Evolutionary conservation across 2,797 vertebrate genomes (phyloP).

Genomic region (Sebastiscus tertius): DNA sequence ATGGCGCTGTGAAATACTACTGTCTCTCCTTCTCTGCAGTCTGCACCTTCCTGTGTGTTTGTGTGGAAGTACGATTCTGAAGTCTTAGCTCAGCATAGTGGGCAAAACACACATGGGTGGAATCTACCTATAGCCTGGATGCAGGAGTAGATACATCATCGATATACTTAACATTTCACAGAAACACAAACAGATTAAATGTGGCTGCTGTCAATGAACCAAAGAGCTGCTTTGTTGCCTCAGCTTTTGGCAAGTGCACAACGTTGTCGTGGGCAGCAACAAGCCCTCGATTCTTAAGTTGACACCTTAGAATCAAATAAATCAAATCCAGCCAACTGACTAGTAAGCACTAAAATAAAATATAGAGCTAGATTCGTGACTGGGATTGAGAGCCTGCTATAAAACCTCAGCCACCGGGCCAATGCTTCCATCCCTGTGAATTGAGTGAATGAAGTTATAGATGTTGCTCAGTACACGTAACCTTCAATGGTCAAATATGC

Average conservation of each 20-base stretch:
- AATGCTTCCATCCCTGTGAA: neutral
- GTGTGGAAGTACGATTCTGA: slow-evolving; percentile 40
- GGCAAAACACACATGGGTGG: slow-evolving; percentile 3
- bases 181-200: slow-evolving; percentile 11
- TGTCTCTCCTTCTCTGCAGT: slow-evolving; percentile 45
- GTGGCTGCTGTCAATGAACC: slow-evolving; percentile 13
- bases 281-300: neutral
- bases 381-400: neutral
- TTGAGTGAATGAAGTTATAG: neutral
- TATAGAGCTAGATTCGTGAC: neutral
- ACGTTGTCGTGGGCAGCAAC: slow-evolving; percentile 8
- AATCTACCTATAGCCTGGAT: slow-evolving; percentile 17
- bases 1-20: slow-evolving; percentile 79
- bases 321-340: neutral
- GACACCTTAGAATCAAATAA: neutral
- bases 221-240: slow-evolving; percentile 19
- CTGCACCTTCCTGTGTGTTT: slow-evolving; percentile 23
- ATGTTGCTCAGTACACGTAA: neutral
- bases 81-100: slow-evolving; percentile 37
- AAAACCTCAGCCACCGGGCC: neutral
- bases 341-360: neutral
- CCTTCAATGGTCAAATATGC: neutral
- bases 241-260: slow-evolving; percentile 10
- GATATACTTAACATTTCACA: neutral
- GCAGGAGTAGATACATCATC: slow-evolving; percentile 15